Evolutionary conservation across 2,113 vertebrate genomes (phyloP), one percentile per base, ranked within the genome.

Genomic region (Caracal caracal): DNA sequence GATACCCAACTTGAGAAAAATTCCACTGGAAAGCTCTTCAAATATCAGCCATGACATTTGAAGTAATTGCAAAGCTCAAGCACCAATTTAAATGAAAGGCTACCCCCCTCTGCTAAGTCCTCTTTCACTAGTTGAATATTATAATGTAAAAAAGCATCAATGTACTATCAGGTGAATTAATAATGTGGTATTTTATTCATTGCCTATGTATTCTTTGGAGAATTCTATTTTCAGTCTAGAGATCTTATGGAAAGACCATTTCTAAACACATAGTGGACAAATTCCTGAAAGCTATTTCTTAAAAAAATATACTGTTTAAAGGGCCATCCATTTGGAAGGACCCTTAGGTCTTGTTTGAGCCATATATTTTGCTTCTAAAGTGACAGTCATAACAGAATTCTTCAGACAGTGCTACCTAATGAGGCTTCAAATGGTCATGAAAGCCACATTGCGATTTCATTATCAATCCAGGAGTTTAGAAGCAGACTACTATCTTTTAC

Each of bases 51-150:
- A 59, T 97, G 78, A 92, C 97, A 96, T 96, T 98, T 94, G 94
- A 97, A 97, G 75, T 94, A 97, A 98, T 93, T 97, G 84, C 83
- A 61, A 97, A 97, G 89, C 93, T 97, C 86, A 96, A 96, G 81
- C 87, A 26, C 26, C 51, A 91, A 10, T 73, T 97, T 97, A 94
- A 94, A 95, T 81, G 70, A 71, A 96, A 96, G 70, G 0, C 94
- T 93, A 89, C 78, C 81, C 71, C 85, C 82, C 28, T 94, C 63
- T 47, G 71, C 59, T 28, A 28, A 15, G 30, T 68, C 53, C 90
- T 95, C 17, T 88, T 53, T 94, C 81, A 73, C 40, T 20, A 71
- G 78, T n/a, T 17, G 68, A 89, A 83, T 90, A 86, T 92, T 92
- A 61, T n/a, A 37, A 96, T 93, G 33, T 90, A 85, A 92, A 97